phyloP scores from a whole-genome alignment of 2,888 invertebrate species.

The Scaptomyza parva region DNA sequence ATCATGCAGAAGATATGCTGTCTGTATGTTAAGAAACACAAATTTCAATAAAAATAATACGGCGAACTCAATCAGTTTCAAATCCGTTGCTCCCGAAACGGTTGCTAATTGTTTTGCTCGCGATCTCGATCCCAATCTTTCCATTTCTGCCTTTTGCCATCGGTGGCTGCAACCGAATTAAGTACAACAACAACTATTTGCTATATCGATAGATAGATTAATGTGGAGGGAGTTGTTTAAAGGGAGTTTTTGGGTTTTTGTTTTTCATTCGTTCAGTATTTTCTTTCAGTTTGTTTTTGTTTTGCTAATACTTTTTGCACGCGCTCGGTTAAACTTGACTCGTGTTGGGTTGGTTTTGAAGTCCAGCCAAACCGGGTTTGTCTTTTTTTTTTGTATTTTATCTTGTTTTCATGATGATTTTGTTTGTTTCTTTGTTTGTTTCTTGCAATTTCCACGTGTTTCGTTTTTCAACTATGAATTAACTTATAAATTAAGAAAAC shows the following conservation, averaged over 20 bases:
- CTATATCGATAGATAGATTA: slow-evolving; percentile 29
- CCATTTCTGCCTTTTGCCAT: slow-evolving; percentile 31
- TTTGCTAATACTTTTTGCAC: slow-evolving; percentile 66
- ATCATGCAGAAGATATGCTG: slow-evolving; percentile 13
- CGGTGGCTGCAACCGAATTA: slow-evolving; percentile 48
- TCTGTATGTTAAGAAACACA: not conserved
- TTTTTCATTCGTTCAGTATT: slow-evolving; percentile 33
- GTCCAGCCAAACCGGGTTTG: slow-evolving; percentile 16
- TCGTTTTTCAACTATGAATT: slow-evolving; percentile 63
- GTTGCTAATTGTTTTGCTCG: slow-evolving; percentile 50
- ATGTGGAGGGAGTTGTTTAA: slow-evolving; percentile 10
- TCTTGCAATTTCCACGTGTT: slow-evolving; percentile 55
- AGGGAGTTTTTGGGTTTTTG: slow-evolving; percentile 11
- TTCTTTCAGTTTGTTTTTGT: slow-evolving; percentile 51
- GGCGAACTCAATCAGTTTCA: slow-evolving; percentile 49
- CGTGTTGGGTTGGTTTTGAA: slow-evolving; percentile 21
- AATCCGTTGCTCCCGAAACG: slow-evolving; percentile 67
- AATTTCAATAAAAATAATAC: slow-evolving; percentile 20
- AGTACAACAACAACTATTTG: slow-evolving; percentile 60
- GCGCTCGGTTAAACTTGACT: slow-evolving; percentile 34
- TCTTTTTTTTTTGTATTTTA: slow-evolving; percentile 15
- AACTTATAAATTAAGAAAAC: slow-evolving; percentile 79
- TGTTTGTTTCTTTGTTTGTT: slow-evolving; percentile 30
- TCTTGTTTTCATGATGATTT: slow-evolving; percentile 23
- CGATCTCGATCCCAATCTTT: slow-evolving; percentile 26